phyloP scores from a whole-genome alignment of 2,113 vertebrate species.

The Rattus rattus region DNA sequence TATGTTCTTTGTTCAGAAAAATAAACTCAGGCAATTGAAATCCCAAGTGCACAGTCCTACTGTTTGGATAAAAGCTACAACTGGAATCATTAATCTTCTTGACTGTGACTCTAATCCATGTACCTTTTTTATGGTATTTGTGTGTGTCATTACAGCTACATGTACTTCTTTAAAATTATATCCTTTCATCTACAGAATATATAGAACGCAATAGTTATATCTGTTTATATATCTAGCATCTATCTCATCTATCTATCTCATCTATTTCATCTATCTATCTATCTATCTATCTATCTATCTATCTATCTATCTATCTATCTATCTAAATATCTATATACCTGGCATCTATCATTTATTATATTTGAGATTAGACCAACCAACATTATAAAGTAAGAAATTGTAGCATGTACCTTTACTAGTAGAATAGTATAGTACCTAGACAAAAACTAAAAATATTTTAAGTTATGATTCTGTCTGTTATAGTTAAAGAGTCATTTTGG shows the following conservation, averaged over 20 bases:
- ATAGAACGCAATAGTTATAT: background rate
- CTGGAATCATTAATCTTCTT: background rate
- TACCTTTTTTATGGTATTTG: background rate
- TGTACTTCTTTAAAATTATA: background rate
- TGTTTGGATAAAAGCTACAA: constrained; percentile 35
- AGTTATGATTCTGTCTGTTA: constrained; percentile 8
- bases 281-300: background rate
- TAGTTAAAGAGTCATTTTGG: constrained; percentile 18
- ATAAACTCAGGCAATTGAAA: constrained; percentile 7
- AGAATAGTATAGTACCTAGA: background rate
- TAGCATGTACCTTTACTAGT: constrained; percentile 4
- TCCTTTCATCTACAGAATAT: constrained; percentile 13
- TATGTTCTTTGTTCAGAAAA: constrained; percentile 50
- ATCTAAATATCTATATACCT: background rate
- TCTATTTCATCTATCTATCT: background rate
- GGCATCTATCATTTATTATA: background rate
- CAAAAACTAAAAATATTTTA: constrained; percentile 22
- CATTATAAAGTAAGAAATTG: constrained; percentile 33
- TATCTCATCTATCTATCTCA: too few species aligned
- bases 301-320: background rate
- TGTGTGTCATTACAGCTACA: background rate
- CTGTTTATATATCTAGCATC: background rate
- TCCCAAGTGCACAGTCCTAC: background rate
- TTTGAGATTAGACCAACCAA: constrained; percentile 39
- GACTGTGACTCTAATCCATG: background rate